These are phyloP conservation scores for Diploptera punctata DNA, from an alignment of 2,888 invertebrate species.

Conservation along the genomic window DNA sequence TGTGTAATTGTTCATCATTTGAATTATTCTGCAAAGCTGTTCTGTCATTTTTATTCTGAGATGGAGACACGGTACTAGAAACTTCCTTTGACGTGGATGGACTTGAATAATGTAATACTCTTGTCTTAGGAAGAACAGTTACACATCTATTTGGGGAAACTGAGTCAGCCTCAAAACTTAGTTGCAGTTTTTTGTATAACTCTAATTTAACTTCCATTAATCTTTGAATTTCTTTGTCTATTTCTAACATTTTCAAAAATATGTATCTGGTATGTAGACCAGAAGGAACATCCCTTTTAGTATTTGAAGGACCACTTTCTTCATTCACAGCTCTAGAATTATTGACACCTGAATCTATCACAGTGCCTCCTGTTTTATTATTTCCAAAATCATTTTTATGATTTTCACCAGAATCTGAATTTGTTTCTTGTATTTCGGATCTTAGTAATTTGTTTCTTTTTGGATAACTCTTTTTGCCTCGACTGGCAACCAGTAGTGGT, in stretches of 20 bases:
- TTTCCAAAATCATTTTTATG: neutral
- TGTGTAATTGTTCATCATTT: neutral
- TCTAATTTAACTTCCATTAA: slow-evolving; percentile 65
- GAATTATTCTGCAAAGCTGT: neutral
- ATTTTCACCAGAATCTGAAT: neutral
- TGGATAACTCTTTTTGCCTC: neutral
- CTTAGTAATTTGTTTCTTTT: neutral
- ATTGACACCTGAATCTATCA: neutral
- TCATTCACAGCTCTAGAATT: neutral
- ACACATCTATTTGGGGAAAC: neutral
- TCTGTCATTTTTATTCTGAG: neutral
- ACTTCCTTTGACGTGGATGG: neutral
- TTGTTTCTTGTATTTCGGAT: neutral
- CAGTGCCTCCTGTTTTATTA: neutral
- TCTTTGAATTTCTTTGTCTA: slow-evolving; percentile 64
- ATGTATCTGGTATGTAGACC: slow-evolving; percentile 49
- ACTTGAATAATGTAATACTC: slow-evolving; percentile 4
- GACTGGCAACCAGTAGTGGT: neutral
- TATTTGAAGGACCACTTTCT: too few relatives aligned
- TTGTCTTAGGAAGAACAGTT: neutral
- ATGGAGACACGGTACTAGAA: neutral
- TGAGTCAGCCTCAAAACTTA: slow-evolving; percentile 38
- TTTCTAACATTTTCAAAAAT: slow-evolving; percentile 65
- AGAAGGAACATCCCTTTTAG: too few relatives aligned
- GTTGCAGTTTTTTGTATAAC: slow-evolving; percentile 59